These are phyloP conservation scores for Trichogramma dendrolimi DNA, from an alignment of 2,888 invertebrate species.

Conservation along the genomic window DNA sequence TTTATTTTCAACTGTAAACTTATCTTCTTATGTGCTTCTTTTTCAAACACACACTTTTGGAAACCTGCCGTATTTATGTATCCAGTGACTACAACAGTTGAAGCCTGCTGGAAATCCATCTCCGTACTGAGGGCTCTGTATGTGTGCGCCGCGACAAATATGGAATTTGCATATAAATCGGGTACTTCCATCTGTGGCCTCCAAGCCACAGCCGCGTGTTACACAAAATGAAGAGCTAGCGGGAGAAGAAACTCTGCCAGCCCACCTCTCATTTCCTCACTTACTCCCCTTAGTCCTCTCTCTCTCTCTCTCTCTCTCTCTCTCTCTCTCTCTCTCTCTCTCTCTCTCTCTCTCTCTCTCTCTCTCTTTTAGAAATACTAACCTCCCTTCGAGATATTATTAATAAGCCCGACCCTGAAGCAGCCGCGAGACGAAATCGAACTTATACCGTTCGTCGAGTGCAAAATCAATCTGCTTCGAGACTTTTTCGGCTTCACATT, in stretches of 20 bases:
- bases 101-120: slow-evolving; percentile 23
- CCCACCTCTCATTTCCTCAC: too few relatives aligned
- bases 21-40: neutral
- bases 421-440: slow-evolving; percentile 45
- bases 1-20: neutral
- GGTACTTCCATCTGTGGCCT: slow-evolving; percentile 62
- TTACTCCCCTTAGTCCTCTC: slow-evolving; percentile 16
- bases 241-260: slow-evolving; percentile 16
- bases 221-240: slow-evolving; percentile 48
- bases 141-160: slow-evolving; percentile 57
- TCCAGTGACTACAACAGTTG: too few relatives aligned
- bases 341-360: slow-evolving; percentile 27
- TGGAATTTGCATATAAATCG: slow-evolving; percentile 67
- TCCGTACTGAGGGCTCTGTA: slow-evolving; percentile 9
- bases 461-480: slow-evolving; percentile 46
- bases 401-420: slow-evolving; percentile 41
- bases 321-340: slow-evolving; percentile 23
- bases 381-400: slow-evolving; percentile 49
- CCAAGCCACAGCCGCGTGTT: slow-evolving; percentile 42
- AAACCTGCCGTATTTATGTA: too few relatives aligned
- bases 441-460: slow-evolving; percentile 36
- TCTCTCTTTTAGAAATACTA: slow-evolving; percentile 44
- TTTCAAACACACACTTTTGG: neutral
- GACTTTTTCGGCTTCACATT: slow-evolving; percentile 7
- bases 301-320: slow-evolving; percentile 17